phyloP scores from a whole-genome alignment of 1,140 invertebrate genomes.

The Drosophila erecta region DNA sequence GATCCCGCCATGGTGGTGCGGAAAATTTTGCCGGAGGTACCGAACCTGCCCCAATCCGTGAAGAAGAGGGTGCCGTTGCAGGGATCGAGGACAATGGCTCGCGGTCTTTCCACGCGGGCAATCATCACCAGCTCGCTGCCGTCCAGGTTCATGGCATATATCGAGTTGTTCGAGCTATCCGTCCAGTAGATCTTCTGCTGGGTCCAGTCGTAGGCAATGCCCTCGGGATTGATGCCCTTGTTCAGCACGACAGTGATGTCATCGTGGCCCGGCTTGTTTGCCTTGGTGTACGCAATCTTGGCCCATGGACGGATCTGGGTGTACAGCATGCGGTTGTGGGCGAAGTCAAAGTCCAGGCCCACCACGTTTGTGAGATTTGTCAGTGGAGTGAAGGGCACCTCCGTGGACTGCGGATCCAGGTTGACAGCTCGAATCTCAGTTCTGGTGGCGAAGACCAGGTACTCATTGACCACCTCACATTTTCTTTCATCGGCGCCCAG shows the following conservation, averaged over 20 bases:
- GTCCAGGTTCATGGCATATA: conserved; percentile 97
- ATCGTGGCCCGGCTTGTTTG: conserved; percentile 87
- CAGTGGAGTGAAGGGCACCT: conserved; percentile 93
- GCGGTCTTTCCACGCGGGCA: conserved; percentile 94
- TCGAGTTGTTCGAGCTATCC: conserved; percentile 96
- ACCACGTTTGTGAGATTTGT: conserved; percentile 98
- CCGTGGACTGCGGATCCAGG: conserved; percentile 92
- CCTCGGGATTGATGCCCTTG: conserved; percentile 96
- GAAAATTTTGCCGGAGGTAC: conserved; percentile 97
- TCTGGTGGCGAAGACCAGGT: conserved; percentile 95
- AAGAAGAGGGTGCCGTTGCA: conserved; percentile 97
- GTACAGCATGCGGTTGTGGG: conserved; percentile 94
- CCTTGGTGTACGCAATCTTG: conserved; percentile 92
- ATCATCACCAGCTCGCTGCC: conserved; percentile 96
- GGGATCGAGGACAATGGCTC: conserved; percentile 98
- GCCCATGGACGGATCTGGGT: conserved; percentile 96
- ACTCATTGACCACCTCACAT: conserved; percentile 94
- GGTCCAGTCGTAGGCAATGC: conserved; percentile 98
- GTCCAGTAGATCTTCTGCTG: conserved; percentile 99
- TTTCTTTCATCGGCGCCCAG: conserved; percentile 87
- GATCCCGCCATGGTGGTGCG: conserved; percentile 98
- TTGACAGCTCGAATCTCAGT: conserved; percentile 95
- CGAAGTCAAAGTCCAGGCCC: conserved; percentile 97
- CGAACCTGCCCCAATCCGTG: conserved; percentile 97
- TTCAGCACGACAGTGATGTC: conserved; percentile 91